Evolutionary conservation across 2,888 invertebrate species (phyloP).

Genomic region (Acleris laterana): DNA sequence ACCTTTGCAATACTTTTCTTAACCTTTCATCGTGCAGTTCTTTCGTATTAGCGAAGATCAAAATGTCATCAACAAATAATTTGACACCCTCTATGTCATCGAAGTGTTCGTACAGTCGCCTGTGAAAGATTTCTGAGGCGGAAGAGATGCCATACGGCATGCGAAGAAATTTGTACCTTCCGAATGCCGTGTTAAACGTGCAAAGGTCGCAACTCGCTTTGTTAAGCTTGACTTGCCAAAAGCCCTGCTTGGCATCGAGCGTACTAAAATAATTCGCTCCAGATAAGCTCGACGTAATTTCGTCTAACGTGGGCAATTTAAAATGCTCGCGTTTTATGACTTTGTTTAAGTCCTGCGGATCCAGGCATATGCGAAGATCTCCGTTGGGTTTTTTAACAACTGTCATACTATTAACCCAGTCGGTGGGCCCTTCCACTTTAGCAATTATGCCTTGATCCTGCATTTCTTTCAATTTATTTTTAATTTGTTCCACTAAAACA

Average conservation of each 20-base stretch:
- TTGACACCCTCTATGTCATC: no score
- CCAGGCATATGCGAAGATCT: no score
- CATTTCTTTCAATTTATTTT: no score
- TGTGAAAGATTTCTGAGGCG: constrained; percentile 8
- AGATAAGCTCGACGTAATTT: constrained; percentile 34
- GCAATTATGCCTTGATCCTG: no score
- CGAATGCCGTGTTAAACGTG: constrained; percentile 3
- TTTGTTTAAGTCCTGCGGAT: constrained; percentile 37
- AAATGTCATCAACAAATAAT: no score
- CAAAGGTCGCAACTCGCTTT: constrained; percentile 5
- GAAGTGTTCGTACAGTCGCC: no score
- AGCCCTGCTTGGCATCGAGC: constrained; percentile 11
- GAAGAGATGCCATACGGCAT: constrained; percentile 18
- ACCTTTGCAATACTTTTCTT: constrained; percentile 5
- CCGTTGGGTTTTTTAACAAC: no score
- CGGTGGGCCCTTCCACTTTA: no score
- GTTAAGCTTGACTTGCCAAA: constrained; percentile 8
- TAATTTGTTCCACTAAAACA: no score
- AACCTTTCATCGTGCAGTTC: no score
- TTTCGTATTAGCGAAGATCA: no score
- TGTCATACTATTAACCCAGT: no score
- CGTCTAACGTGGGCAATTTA: constrained; percentile 36
- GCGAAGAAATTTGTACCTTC: constrained; percentile 9
- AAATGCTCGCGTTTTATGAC: constrained; percentile 38
- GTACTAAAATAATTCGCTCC: constrained; percentile 35